These are phyloP conservation scores for Gadus chalcogrammus DNA, from an alignment of 2,113 vertebrate genomes.

Conservation along the genomic window DNA sequence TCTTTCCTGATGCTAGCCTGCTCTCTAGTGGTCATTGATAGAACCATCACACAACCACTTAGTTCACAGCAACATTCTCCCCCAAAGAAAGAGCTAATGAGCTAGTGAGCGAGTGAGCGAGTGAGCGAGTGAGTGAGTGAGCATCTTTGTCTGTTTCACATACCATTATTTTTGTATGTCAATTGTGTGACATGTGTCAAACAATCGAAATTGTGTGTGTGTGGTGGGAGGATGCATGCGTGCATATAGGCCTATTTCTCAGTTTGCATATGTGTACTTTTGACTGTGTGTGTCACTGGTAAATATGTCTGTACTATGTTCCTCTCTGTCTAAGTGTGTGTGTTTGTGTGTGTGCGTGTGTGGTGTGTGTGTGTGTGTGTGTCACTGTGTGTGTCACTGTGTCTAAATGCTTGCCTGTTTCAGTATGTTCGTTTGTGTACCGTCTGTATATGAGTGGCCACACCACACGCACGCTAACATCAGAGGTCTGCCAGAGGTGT, in stretches of 20 bases:
- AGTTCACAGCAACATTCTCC: not conserved
- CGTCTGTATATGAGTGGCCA: too few species aligned
- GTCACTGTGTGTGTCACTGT: constrained; percentile 12
- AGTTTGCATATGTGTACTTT: too few species aligned
- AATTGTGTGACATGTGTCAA: not conserved
- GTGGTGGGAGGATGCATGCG: too few species aligned
- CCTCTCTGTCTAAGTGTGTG: too few species aligned
- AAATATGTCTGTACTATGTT: too few species aligned
- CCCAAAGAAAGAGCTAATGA: not conserved
- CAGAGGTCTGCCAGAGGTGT: too few species aligned
- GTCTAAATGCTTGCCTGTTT: constrained; percentile 20
- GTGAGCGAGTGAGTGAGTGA: constrained; percentile 41
- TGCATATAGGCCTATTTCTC: too few species aligned
- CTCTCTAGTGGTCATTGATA: too few species aligned
- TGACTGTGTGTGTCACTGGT: too few species aligned
- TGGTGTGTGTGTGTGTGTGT: constrained; percentile 14
- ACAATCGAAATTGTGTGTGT: too few species aligned
- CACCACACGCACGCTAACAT: not conserved
- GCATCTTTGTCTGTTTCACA: not conserved
- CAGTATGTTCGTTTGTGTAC: constrained; percentile 7
- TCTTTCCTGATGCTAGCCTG: too few species aligned
- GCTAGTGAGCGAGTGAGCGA: constrained; percentile 16
- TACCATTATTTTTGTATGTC: not conserved
- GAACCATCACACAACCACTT: not conserved
- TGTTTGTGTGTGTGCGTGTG: too few species aligned